Conservation (phyloP, 2,888 invertebrate species). For the Sesia apiformis region DNA sequence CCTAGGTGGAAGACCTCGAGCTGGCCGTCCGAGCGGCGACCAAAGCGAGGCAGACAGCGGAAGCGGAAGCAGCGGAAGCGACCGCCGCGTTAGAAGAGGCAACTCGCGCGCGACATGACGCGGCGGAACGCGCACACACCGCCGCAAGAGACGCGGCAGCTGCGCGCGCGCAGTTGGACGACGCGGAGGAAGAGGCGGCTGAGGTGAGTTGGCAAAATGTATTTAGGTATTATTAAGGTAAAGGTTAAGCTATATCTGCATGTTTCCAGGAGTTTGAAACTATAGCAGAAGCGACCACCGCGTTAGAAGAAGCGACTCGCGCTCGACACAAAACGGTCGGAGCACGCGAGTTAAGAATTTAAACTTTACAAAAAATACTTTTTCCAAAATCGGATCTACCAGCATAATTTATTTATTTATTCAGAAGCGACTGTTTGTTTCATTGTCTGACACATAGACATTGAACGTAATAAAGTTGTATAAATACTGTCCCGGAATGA, state of each 20-base stretch:
- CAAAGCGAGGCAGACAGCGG: slow-evolving; percentile 89
- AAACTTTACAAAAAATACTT: no score
- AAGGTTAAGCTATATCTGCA: no score
- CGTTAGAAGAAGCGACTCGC: slow-evolving; percentile 86
- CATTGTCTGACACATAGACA: no score
- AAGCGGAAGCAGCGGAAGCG: slow-evolving; percentile 90
- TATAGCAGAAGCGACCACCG: slow-evolving; percentile 81
- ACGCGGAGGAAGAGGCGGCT: slow-evolving; percentile 93
- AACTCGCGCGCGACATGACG: slow-evolving; percentile 81
- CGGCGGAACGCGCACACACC: slow-evolving; percentile 80
- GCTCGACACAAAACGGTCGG: slow-evolving; percentile 85
- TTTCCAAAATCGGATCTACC: no score
- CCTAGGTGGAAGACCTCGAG: slow-evolving; percentile 91
- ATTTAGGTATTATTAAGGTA: no score
- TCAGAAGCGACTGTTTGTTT: no score
- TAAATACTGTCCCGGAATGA: no score
- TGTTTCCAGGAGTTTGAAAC: no score
- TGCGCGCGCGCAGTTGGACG: slow-evolving; percentile 88
- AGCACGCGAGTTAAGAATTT: slow-evolving; percentile 54
- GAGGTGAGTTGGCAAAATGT: slow-evolving; percentile 61
- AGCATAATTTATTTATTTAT: no score
- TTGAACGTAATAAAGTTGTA: no score
- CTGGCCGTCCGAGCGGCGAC: slow-evolving; percentile 87
- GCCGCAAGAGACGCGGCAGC: slow-evolving; percentile 74
- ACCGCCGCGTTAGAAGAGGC: slow-evolving; percentile 89